phyloP scores from a whole-genome alignment of 2,888 invertebrate species.

The Platynereis dumerilii region DNA sequence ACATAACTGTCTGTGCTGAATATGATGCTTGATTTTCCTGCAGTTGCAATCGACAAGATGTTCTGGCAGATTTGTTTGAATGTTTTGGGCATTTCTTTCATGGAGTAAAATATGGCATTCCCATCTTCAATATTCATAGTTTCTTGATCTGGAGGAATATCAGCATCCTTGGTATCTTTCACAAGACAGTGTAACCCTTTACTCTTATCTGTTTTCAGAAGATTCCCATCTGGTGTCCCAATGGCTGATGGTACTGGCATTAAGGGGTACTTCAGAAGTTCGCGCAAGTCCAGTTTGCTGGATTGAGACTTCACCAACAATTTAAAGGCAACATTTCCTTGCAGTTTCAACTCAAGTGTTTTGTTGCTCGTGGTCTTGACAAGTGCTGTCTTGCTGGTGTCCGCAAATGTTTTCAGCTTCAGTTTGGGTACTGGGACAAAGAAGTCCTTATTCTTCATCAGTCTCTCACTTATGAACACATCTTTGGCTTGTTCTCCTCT shows the following conservation, averaged over 20 bases:
- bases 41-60: constrained; percentile 10
- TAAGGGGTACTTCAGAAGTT: constrained; percentile 27
- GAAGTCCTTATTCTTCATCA: constrained; percentile 10
- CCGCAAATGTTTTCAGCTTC: constrained; percentile 25
- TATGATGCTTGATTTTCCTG: constrained; percentile 11
- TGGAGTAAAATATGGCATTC: constrained; percentile 19
- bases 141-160: constrained; percentile 8
- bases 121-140: constrained; percentile 19
- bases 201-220: constrained; percentile 26
- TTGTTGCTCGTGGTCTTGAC: constrained; percentile 26
- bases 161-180: constrained; percentile 1
- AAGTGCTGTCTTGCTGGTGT: constrained; percentile 16
- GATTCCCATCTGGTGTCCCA: constrained; percentile 28
- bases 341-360: constrained; percentile 12
- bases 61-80: constrained; percentile 18
- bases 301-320: constrained; percentile 30
- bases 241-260: constrained; percentile 22
- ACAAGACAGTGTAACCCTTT: constrained; percentile 20
- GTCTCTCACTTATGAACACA: constrained; percentile 7
- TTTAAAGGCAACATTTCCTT: constrained; percentile 21
- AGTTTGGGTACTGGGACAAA: constrained; percentile 19
- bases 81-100: constrained; percentile 13
- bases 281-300: constrained; percentile 18
- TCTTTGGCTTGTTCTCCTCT: constrained; percentile 10
- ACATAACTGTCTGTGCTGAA: constrained; percentile 19